phyloP scores from a whole-genome alignment of 2,888 invertebrate species.

The Athalia rosae region DNA sequence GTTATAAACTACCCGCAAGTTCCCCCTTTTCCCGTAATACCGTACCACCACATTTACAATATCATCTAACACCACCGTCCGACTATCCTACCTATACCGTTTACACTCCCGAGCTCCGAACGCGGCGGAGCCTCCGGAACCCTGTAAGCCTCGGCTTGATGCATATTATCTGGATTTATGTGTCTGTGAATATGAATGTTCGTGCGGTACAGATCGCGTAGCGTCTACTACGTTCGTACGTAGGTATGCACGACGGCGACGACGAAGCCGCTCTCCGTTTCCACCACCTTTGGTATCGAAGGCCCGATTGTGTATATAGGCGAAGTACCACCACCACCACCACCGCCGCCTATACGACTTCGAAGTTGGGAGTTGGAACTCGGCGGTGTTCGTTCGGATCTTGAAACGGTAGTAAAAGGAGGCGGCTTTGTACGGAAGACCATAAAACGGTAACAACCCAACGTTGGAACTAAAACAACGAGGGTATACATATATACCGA shows the following conservation, averaged over 20 bases:
- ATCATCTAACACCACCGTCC: too few relatives aligned
- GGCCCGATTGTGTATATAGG: not conserved
- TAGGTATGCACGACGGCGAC: not conserved
- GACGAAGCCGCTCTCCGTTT: conserved; percentile 25
- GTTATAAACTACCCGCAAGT: not conserved
- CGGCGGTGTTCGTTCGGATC: too few relatives aligned
- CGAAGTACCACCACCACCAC: too few relatives aligned
- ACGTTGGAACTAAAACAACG: not conserved
- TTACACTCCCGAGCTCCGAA: not conserved
- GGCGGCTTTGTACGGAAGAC: conserved; percentile 47
- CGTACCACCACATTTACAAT: too few relatives aligned
- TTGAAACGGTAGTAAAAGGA: not conserved
- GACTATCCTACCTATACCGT: too few relatives aligned
- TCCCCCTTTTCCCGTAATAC: not conserved
- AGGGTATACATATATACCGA: not conserved
- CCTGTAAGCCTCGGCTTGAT: too few relatives aligned
- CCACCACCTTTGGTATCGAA: conserved; percentile 36
- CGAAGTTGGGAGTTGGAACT: too few relatives aligned
- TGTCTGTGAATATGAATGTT: not conserved
- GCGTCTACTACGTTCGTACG: not conserved
- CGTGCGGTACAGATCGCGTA: too few relatives aligned
- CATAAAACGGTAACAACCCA: conserved; percentile 55
- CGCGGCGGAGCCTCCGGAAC: too few relatives aligned
- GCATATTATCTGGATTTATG: not conserved
- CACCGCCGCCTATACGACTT: too few relatives aligned